Conservation (phyloP, 2,113 vertebrate species). For the Hyperoodon ampullatus region DNA sequence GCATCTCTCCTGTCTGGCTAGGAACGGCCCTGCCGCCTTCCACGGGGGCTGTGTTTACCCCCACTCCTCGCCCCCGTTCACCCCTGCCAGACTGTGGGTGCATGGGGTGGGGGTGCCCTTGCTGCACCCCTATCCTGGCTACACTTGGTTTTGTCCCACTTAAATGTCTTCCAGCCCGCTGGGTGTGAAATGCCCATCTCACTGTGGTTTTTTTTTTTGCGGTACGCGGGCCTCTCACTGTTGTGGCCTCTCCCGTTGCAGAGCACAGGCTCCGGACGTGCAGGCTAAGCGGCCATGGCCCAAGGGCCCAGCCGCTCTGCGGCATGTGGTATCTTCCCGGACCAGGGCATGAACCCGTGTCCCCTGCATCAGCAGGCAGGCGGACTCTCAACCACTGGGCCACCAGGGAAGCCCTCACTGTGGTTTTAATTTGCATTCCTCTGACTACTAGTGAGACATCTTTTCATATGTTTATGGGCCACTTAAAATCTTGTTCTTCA, state of each 20-base stretch:
- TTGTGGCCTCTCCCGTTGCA: too few species aligned
- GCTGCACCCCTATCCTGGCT: fast-evolving
- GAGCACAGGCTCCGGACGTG: too few species aligned
- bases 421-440: background rate
- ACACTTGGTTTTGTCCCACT: background rate
- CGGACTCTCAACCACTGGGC: too few species aligned
- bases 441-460: background rate
- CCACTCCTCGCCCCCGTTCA: fast-evolving
- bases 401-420: too few species aligned
- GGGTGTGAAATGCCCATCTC: conserved; percentile 15
- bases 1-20: too few species aligned
- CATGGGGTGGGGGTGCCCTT: too few species aligned
- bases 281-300: too few species aligned
- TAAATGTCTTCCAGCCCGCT: background rate
- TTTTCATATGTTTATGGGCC: background rate
- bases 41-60: fast-evolving
- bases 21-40: background rate
- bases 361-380: too few species aligned
- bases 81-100: fast-evolving
- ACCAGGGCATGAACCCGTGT: too few species aligned
- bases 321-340: too few species aligned
- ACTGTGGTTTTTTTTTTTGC: background rate
- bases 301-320: too few species aligned
- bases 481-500: background rate
- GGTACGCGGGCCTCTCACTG: too few species aligned